Conservation (phyloP, 2,797 vertebrate species). For the Phylloscopus collybita region DNA sequence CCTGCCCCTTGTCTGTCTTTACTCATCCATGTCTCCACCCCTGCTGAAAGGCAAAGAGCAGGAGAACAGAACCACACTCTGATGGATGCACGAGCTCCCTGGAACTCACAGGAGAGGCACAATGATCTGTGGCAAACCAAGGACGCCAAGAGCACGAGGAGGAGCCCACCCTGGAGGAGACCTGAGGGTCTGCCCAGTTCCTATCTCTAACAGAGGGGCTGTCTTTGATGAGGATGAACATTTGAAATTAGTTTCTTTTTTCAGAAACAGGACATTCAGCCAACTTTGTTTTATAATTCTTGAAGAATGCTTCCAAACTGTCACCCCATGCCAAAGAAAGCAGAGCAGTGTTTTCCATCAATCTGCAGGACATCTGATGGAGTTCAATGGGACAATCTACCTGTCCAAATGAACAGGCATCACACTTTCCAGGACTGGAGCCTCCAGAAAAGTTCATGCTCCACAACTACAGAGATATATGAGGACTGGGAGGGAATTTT, state of each 20-base stretch:
- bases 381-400: neutral
- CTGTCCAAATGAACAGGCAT: constrained; percentile 9
- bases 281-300: neutral
- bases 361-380: neutral
- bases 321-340: neutral
- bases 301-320: neutral
- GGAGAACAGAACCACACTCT: fast-evolving
- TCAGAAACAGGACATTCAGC: neutral
- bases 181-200: neutral
- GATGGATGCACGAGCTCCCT: neutral
- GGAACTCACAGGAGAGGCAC: neutral
- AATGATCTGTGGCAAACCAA: neutral
- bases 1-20: neutral
- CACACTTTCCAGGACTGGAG: constrained; percentile 14
- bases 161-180: neutral
- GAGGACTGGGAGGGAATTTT: neutral
- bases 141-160: neutral
- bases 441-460: constrained; percentile 43
- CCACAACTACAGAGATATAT: neutral
- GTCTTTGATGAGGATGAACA: neutral
- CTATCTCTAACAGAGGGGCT: neutral
- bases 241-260: neutral
- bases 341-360: constrained; percentile 22
- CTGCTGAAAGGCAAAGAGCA: neutral
- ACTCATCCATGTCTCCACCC: neutral